Conservation (phyloP, 1,140 invertebrate species). For the Drosophila malerkotliana region DNA sequence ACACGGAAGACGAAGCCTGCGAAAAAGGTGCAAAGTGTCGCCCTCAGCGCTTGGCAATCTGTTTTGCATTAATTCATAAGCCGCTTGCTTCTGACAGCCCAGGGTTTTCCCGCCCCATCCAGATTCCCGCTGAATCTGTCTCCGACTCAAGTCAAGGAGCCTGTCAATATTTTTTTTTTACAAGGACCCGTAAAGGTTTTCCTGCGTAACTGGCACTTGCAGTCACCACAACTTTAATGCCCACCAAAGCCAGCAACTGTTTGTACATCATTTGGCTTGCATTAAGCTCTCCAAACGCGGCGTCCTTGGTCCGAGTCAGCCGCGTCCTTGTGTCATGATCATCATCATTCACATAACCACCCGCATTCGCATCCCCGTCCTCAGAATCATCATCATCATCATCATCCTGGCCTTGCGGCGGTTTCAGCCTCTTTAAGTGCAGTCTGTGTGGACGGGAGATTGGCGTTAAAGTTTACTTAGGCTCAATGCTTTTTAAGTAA, state of each 20-base stretch:
- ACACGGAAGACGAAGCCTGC: constrained; percentile 9
- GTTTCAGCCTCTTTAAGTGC: constrained; percentile 65
- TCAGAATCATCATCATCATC: constrained; percentile 2
- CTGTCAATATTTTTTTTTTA: constrained; percentile 50
- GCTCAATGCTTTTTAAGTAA: constrained; percentile 81
- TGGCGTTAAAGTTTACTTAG: constrained; percentile 79
- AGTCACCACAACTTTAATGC: constrained; percentile 67
- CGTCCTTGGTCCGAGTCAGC: constrained; percentile 37
- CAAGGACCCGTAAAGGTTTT: constrained; percentile 1
- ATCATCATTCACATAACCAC: not conserved
- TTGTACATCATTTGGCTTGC: constrained; percentile 79
- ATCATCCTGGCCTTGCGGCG: constrained; percentile 30
- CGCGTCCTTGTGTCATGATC: constrained; percentile 45
- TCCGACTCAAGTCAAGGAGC: constrained; percentile 7
- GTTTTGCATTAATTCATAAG: constrained; percentile 82
- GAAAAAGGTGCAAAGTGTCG: constrained; percentile 78
- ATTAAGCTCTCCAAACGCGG: constrained; percentile 59
- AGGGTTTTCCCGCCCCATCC: constrained; percentile 14
- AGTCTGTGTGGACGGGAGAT: constrained; percentile 47
- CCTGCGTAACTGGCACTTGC: constrained; percentile 55
- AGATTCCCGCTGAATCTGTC: not conserved
- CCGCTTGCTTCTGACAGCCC: constrained; percentile 62
- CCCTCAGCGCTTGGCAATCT: constrained; percentile 72
- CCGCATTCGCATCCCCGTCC: not conserved
- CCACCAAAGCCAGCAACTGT: constrained; percentile 44